phyloP scores from a whole-genome alignment of 2,113 vertebrate genomes.

The Hypomesus transpacificus region DNA sequence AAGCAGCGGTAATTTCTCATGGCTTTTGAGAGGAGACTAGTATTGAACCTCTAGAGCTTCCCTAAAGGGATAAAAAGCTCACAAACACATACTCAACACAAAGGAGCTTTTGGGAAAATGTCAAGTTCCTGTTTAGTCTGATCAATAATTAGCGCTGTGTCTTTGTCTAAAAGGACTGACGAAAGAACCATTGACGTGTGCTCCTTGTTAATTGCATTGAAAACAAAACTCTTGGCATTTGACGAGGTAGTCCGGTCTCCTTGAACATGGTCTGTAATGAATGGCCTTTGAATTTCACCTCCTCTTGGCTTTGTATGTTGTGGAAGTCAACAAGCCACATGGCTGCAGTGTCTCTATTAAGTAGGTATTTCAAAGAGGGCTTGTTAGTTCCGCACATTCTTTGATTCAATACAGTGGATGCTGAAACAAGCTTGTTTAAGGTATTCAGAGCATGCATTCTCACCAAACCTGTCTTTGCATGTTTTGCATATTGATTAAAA shows the following conservation, averaged over 20 bases:
- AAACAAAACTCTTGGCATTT: slow-evolving; percentile 44
- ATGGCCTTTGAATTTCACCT: slow-evolving; percentile 17
- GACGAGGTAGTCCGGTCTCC: neutral
- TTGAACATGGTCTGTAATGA: neutral
- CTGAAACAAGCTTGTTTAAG: neutral
- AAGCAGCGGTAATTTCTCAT: slow-evolving; percentile 7
- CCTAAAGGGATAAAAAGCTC: slow-evolving; percentile 15
- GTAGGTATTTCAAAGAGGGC: neutral
- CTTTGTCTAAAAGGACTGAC: slow-evolving; percentile 8
- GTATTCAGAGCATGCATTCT: slow-evolving; percentile 22
- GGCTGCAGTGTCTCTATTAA: slow-evolving; percentile 9
- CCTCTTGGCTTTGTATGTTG: slow-evolving; percentile 20
- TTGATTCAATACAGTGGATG: neutral
- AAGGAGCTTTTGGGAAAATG: slow-evolving; percentile 29
- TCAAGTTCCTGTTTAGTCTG: slow-evolving; percentile 56
- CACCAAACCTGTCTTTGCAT: slow-evolving; percentile 26
- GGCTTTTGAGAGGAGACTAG: slow-evolving; percentile 18
- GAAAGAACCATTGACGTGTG: slow-evolving; percentile 29
- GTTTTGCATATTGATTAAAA: slow-evolving; percentile 27
- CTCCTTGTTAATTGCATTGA: slow-evolving; percentile 6
- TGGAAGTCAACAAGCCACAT: slow-evolving; percentile 6
- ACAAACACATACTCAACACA: slow-evolving; percentile 9
- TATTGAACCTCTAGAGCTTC: slow-evolving; percentile 11
- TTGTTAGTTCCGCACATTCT: neutral
- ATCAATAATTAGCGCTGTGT: slow-evolving; percentile 38